Percentiles rank a stretch among this genome's conserved stretches.
These are phyloP conservation scores for Reticulitermes lucifugus DNA, from an alignment of 2,888 invertebrate genomes.

Conservation along the genomic window DNA sequence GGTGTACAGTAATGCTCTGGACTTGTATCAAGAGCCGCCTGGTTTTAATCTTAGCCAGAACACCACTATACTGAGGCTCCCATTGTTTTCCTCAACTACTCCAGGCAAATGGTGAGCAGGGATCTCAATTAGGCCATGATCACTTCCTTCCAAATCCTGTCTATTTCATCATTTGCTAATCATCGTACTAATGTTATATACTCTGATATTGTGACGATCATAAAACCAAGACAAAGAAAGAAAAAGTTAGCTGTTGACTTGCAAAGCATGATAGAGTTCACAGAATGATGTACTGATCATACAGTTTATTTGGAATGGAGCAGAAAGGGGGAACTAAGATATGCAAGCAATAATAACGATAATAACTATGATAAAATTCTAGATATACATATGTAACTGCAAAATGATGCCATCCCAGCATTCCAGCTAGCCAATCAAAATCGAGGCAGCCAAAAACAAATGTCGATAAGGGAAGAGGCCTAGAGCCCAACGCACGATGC, in stretches of 20 bases:
- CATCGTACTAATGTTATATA: no score
- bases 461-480: slow-evolving; percentile 30
- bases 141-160: no score
- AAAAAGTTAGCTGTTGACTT: neutral
- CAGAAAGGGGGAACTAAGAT: slow-evolving; percentile 19
- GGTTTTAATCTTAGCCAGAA: no score
- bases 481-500: slow-evolving; percentile 43
- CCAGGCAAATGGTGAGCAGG: no score
- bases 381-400: slow-evolving; percentile 25
- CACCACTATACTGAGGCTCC: no score
- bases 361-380: slow-evolving; percentile 25
- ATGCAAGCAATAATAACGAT: slow-evolving; percentile 33
- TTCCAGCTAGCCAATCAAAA: slow-evolving; percentile 43
- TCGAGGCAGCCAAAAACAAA: slow-evolving; percentile 33
- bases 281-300: slow-evolving; percentile 1
- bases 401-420: slow-evolving; percentile 34
- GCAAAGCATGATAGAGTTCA: neutral
- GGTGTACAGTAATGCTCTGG: no score
- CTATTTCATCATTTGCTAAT: no score
- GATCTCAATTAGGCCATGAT: no score
- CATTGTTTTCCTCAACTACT: no score
- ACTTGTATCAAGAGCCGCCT: no score
- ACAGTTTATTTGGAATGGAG: neutral
- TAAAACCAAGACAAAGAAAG: no score
- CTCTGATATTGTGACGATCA: no score